phyloP scores from a whole-genome alignment of 64 coral and sea anemone genomes.

The Catalaphyllia jardinei region DNA sequence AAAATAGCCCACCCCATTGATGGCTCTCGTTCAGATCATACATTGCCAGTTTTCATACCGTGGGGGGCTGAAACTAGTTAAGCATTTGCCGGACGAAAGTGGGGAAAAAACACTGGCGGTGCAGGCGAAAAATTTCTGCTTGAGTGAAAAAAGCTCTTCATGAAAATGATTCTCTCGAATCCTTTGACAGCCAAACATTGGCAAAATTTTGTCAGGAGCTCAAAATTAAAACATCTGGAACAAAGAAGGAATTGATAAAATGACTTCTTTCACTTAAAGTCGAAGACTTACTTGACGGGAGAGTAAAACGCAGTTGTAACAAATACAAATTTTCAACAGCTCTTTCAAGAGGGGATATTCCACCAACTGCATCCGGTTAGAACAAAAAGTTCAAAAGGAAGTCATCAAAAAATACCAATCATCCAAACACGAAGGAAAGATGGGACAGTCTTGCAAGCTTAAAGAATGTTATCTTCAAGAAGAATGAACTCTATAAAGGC shows the following conservation, averaged over 20 bases:
- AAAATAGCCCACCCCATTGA: too few relatives aligned
- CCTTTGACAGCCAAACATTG: conserved; percentile 16
- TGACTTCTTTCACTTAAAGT: conserved; percentile 29
- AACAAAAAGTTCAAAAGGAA: conserved; percentile 14
- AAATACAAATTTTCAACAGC: conserved; percentile 32
- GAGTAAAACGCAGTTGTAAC: neutral
- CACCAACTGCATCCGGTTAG: neutral
- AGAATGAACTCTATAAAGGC: conserved; percentile 30
- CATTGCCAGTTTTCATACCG: conserved; percentile 11
- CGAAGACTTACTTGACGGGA: conserved; percentile 23
- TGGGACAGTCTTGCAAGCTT: conserved; percentile 31
- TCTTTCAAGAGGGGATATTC: conserved; percentile 9
- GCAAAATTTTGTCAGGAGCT: conserved; percentile 14
- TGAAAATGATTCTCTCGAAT: neutral
- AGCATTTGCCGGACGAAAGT: neutral
- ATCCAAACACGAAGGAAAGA: neutral
- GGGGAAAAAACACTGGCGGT: neutral
- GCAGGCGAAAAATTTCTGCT: neutral
- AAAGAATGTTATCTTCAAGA: conserved; percentile 24
- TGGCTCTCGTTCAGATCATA: too few relatives aligned
- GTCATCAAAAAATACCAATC: conserved; percentile 16
- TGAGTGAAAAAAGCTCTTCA: neutral
- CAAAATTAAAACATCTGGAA: conserved; percentile 32
- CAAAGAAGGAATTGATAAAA: conserved; percentile 24
- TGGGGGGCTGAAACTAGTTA: neutral